Evolutionary conservation across 2,888 invertebrate species (phyloP).

Genomic region (Pollenia amentaria): DNA sequence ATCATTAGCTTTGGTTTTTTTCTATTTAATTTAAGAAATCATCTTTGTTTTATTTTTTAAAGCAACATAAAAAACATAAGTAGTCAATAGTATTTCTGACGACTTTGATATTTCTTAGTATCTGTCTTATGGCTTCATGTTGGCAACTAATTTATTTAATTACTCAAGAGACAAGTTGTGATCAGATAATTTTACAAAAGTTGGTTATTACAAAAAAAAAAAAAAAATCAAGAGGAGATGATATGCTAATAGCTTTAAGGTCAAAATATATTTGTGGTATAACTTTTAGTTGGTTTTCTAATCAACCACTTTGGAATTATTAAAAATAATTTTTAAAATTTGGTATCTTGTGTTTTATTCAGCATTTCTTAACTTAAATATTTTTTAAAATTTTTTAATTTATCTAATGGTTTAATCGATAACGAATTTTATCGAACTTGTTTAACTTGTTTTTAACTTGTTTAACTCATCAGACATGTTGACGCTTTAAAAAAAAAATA

Average conservation of each 20-base stretch:
- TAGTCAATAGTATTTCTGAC: background rate
- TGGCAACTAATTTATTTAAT: slow-evolving; percentile 54
- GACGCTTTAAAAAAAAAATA: background rate
- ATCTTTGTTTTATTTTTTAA: slow-evolving; percentile 2
- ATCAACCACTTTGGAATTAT: background rate
- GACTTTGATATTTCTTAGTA: background rate
- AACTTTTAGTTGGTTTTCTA: background rate
- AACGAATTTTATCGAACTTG: slow-evolving; percentile 19
- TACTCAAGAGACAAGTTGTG: background rate
- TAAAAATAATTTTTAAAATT: background rate
- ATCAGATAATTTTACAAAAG: slow-evolving; percentile 14
- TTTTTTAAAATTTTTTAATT: background rate
- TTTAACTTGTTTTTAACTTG: slow-evolving; percentile 17
- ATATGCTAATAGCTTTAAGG: background rate
- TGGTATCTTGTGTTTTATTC: background rate
- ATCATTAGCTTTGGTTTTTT: background rate
- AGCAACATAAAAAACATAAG: background rate
- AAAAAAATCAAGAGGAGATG: background rate
- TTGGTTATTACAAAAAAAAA: background rate
- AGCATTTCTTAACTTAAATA: background rate
- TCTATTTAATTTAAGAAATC: background rate
- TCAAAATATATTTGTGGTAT: background rate
- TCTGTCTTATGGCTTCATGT: slow-evolving; percentile 14
- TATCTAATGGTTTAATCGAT: background rate
- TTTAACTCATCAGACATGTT: background rate